phyloP scores from a whole-genome alignment of 2,888 invertebrate species.

The Meiosimyza decipiens region DNA sequence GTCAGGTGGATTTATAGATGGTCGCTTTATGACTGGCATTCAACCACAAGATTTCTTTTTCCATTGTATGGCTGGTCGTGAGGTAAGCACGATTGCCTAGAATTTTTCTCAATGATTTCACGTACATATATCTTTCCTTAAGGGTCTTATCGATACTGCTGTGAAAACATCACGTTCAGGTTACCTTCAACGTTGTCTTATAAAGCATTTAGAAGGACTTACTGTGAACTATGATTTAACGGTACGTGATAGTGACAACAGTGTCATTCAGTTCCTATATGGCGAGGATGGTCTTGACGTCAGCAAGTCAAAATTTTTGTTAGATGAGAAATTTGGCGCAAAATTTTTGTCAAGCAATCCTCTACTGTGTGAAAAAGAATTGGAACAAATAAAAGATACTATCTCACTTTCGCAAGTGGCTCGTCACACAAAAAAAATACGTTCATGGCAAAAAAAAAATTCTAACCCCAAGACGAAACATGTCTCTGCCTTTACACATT shows the following conservation, averaged over 20 bases:
- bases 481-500: constrained; percentile 72
- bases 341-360: constrained; percentile 86
- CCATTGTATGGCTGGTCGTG: constrained; percentile 99
- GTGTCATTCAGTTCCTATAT: constrained; percentile 91
- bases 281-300: constrained; percentile 96
- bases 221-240: constrained; percentile 92
- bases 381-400: constrained; percentile 72
- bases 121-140: constrained; percentile 19
- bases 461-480: constrained; percentile 60
- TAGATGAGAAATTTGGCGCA: constrained; percentile 74
- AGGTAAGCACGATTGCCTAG: constrained; percentile 70
- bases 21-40: constrained; percentile 98
- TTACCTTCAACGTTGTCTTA: constrained; percentile 95
- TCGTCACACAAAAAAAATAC: constrained; percentile 71
- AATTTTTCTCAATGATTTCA: not conserved
- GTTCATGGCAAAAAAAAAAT: constrained; percentile 73
- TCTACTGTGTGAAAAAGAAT: constrained; percentile 71
- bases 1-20: constrained; percentile 96
- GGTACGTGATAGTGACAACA: constrained; percentile 93
- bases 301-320: constrained; percentile 84
- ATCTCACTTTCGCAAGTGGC: constrained; percentile 68
- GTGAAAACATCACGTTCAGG: constrained; percentile 99
- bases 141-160: constrained; percentile 98
- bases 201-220: constrained; percentile 98
- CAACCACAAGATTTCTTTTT: constrained; percentile 98